Evolutionary conservation across 2,797 vertebrate genomes (phyloP).

Genomic region (Synanceia verrucosa): DNA sequence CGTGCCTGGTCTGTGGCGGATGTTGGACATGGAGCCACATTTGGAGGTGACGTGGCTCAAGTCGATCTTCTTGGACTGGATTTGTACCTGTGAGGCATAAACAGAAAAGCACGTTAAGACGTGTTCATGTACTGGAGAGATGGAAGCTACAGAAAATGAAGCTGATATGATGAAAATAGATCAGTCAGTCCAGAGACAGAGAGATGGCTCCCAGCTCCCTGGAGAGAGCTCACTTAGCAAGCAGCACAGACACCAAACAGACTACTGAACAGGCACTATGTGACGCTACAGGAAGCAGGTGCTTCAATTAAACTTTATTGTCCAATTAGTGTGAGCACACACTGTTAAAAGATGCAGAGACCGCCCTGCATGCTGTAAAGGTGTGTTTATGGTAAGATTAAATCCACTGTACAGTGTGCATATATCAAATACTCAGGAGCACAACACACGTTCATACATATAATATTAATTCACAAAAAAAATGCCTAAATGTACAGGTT

Average conservation of each 20-base stretch:
- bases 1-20: slow-evolving; percentile 91
- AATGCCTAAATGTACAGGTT: background rate
- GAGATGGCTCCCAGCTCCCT: slow-evolving; percentile 11
- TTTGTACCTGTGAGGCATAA: slow-evolving; percentile 84
- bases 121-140: background rate
- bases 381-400: background rate
- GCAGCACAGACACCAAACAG: slow-evolving; percentile 24
- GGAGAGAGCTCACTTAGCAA: slow-evolving; percentile 21
- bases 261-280: background rate
- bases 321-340: slow-evolving; percentile 27
- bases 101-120: background rate
- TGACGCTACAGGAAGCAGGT: slow-evolving; percentile 26
- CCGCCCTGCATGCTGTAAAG: slow-evolving; percentile 24
- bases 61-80: slow-evolving; percentile 95
- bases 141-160: background rate
- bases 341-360: slow-evolving; percentile 8
- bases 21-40: slow-evolving; percentile 94
- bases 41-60: slow-evolving; percentile 94
- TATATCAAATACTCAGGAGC: background rate
- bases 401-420: background rate
- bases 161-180: background rate
- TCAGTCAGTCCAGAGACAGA: background rate
- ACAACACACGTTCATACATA: slow-evolving; percentile 11
- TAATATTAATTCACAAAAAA: slow-evolving; percentile 1
- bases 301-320: slow-evolving; percentile 54